phyloP scores from a whole-genome alignment of 2,113 vertebrate species.

The Cichladusa arquata region DNA sequence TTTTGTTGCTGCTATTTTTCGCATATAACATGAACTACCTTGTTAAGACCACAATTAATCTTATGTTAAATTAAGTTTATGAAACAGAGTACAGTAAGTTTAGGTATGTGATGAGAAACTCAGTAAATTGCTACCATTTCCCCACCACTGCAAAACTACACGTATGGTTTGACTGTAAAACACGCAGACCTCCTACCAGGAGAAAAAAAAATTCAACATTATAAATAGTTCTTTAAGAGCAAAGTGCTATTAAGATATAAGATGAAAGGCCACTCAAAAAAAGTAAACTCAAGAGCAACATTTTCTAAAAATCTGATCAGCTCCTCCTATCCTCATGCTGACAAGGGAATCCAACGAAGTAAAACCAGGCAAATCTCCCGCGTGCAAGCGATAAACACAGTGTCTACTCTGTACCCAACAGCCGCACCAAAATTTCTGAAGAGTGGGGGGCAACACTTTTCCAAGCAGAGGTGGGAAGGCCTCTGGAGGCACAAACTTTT shows the following conservation, averaged over 20 bases:
- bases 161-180: accelerated
- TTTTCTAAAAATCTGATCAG: neutral
- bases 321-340: neutral
- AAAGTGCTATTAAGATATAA: neutral
- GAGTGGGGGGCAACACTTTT: neutral
- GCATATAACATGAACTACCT: neutral
- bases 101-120: neutral
- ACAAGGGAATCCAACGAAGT: neutral
- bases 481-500: accelerated
- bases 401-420: accelerated
- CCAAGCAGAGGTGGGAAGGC: neutral
- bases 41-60: neutral
- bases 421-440: neutral
- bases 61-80: neutral
- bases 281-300: neutral
- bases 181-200: accelerated
- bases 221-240: neutral
- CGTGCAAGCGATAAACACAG: neutral
- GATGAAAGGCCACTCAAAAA: neutral
- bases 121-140: neutral
- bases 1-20: neutral
- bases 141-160: neutral
- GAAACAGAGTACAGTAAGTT: neutral
- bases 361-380: neutral
- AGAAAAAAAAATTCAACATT: too few relatives aligned